Evolutionary conservation across 2,888 invertebrate species (phyloP), one percentile per base, ranked within the genome.

Genomic region (Microctonus hyperodae): DNA sequence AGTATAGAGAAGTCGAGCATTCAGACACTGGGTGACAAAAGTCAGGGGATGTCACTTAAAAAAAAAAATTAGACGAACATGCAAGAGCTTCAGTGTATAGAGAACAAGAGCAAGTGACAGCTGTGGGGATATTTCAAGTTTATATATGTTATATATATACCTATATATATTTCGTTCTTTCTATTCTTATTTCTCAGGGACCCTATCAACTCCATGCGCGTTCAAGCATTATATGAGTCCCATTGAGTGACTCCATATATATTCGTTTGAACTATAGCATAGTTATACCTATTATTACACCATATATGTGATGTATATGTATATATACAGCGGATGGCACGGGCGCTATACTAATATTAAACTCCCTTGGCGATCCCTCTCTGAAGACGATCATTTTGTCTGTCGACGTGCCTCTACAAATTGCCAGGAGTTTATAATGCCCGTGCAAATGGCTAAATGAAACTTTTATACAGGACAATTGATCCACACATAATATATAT

Each of bases 211-310:
- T 62, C 40, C 63, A 74, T 71, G 74, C 68, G 74, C 78, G 72
- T 69, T 71, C 74, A 74, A 78, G 78, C 78, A 76, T 80, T 80
- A 79, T 79, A 79, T 77, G 74, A 75, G 74, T 70, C 73, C 72
- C 73, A 79, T 81, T 79, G 60, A 69, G 58, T 61, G 65, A 57
- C 33, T 35, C 50, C 25, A 67, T 56, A 53, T 13, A 51, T 25
- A 10, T 23, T 25, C 6, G 3, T 25, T n/a, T 67, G 61, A 64
- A 65, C 25, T 37, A 48, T n/a, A n/a, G n/a, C n/a, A 58, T 59
- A 57, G 63, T n/a, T 44, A 55, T 50, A 28, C 28, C 28, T 28
- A 59, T 48, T 66, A 68, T 60, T 67, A 56, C 66, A 61, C n/a
- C n/a, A n/a, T n/a, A n/a, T n/a, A n/a, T n/a, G n/a, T n/a, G n/a